Evolutionary conservation across 2,797 vertebrate genomes (phyloP).

Genomic region (Tapirus indicus): DNA sequence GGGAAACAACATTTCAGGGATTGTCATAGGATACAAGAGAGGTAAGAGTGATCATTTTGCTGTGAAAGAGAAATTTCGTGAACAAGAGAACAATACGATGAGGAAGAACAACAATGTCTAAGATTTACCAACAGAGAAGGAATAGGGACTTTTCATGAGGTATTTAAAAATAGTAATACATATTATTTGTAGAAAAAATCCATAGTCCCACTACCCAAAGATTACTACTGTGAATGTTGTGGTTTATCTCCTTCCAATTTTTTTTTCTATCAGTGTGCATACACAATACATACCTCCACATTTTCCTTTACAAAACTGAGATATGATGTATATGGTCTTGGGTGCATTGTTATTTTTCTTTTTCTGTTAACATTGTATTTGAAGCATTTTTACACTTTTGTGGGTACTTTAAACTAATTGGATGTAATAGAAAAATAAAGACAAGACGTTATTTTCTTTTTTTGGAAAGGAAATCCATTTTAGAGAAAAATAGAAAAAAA

Average conservation of each 20-base stretch:
- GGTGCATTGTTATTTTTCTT: not conserved
- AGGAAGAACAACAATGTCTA: not conserved
- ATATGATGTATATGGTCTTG: not conserved
- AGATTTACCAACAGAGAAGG: not conserved
- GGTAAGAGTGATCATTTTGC: not conserved
- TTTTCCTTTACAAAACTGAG: not conserved
- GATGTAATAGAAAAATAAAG: not conserved
- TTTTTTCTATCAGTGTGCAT: not conserved
- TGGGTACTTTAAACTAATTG: not conserved
- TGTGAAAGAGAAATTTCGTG: not conserved
- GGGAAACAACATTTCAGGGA: not conserved
- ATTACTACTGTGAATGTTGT: not conserved
- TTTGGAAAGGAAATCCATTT: not conserved
- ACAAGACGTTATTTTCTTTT: not conserved
- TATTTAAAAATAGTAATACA: not conserved
- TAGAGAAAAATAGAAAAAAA: not conserved
- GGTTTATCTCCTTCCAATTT: not conserved
- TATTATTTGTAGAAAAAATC: not conserved
- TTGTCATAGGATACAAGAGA: not conserved
- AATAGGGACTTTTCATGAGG: not conserved
- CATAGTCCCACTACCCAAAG: not conserved
- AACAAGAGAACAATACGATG: not conserved
- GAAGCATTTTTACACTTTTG: not conserved
- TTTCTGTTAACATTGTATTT: not conserved
- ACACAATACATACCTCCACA: not conserved